Evolutionary conservation across 2,113 vertebrate genomes (phyloP).

Genomic region (Pycnonotus jocosus): DNA sequence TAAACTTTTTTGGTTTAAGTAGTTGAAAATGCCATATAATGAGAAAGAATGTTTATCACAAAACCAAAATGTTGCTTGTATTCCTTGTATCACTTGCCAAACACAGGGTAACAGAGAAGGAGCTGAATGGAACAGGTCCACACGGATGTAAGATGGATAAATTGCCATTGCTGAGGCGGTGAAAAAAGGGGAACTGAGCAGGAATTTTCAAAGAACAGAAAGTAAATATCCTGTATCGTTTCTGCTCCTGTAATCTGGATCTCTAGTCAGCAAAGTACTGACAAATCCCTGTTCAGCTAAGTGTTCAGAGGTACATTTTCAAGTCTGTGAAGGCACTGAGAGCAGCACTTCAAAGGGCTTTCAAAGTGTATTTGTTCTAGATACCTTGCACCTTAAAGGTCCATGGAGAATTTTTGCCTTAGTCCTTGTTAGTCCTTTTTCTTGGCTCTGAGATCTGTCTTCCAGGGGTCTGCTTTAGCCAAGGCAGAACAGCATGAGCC

Average conservation of each 20-base stretch:
- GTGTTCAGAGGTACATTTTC: background rate
- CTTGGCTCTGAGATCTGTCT: background rate
- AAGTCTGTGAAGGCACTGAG: background rate
- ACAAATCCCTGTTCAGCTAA: background rate
- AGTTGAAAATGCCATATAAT: background rate
- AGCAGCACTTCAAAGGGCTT: background rate
- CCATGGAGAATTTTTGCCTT: background rate
- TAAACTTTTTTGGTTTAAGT: background rate
- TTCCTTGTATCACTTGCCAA: background rate
- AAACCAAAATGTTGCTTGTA: background rate
- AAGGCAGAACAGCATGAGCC: background rate
- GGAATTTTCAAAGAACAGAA: background rate
- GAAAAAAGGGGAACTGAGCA: background rate
- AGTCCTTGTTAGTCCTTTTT: background rate
- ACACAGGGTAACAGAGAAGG: fast-evolving
- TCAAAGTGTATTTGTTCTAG: background rate
- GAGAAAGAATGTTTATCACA: background rate
- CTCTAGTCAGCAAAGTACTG: background rate
- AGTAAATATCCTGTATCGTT: background rate
- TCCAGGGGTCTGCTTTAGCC: background rate
- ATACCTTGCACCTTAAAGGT: background rate
- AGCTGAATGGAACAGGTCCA: background rate
- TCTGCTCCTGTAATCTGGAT: background rate
- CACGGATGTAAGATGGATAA: background rate
- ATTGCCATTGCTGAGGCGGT: background rate